A percentile compares a stretch with the other conserved stretches of the same genome.
Evolutionary conservation across 1,140 invertebrate species (phyloP).

Genomic region (Diuraphis noxia): DNA sequence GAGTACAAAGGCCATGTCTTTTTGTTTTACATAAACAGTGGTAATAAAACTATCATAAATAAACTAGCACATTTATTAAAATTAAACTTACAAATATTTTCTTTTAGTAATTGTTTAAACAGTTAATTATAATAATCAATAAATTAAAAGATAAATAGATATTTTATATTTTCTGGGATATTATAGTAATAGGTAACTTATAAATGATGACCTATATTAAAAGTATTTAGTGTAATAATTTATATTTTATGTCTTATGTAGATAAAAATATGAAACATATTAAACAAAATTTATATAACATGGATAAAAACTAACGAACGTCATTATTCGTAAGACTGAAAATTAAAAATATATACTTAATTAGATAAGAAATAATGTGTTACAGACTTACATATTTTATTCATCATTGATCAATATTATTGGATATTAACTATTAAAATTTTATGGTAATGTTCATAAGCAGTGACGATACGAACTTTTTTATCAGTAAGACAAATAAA

Average conservation of each 20-base stretch:
- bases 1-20: background rate
- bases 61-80: background rate
- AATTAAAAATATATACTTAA: background rate
- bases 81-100: background rate
- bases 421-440: background rate
- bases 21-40: background rate
- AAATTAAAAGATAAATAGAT: background rate
- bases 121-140: background rate
- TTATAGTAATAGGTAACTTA: background rate
- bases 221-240: background rate
- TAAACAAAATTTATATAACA: background rate
- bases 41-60: background rate
- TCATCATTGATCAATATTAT: too few species aligned
- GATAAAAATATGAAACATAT: background rate
- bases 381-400: background rate
- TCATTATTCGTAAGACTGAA: too few species aligned
- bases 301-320: too few species aligned
- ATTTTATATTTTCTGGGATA: background rate
- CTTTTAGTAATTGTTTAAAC: background rate
- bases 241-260: background rate
- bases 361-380: background rate
- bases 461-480: background rate
- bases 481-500: background rate
- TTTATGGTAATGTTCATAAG: background rate
- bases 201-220: constrained; percentile 5